A percentile compares a stretch with the other conserved stretches of the same genome.
Conservation (phyloP, 2,797 vertebrate species). For the Pitangus sulphuratus region DNA sequence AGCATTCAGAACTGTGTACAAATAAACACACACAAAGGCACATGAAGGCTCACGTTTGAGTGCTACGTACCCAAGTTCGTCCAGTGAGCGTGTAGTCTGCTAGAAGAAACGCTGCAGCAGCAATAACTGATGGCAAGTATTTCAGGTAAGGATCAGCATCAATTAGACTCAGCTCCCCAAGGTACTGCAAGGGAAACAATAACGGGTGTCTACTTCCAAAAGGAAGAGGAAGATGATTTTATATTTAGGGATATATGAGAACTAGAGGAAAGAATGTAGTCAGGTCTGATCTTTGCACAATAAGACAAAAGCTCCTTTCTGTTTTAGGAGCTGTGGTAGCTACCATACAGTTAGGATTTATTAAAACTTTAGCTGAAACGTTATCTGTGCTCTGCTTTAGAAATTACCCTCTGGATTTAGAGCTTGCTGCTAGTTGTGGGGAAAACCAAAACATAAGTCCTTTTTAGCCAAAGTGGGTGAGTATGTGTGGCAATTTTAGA, state of each 20-base stretch:
- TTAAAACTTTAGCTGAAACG: neutral
- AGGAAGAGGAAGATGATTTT: neutral
- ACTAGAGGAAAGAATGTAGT: accelerated
- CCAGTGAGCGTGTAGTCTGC: constrained; percentile 86
- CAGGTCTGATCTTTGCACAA: neutral
- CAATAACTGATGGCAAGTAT: constrained; percentile 91
- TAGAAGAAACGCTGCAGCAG: constrained; percentile 88
- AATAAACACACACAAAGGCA: neutral
- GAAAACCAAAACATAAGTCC: neutral
- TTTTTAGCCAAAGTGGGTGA: neutral
- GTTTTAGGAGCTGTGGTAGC: neutral
- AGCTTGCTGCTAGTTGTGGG: neutral
- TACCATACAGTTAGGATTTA: neutral
- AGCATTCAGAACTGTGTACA: accelerated
- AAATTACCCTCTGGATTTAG: neutral
- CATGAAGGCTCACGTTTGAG: accelerated
- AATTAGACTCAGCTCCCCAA: constrained; percentile 92
- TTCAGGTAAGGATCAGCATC: constrained; percentile 94
- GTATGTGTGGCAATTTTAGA: neutral
- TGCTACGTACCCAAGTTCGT: constrained; percentile 78
- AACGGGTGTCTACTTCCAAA: neutral
- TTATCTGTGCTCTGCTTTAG: neutral
- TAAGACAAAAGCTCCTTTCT: neutral
- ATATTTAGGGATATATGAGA: neutral
- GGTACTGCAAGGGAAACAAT: constrained; percentile 79